These are phyloP conservation scores for Myotis vivesi DNA, from an alignment of 2,797 vertebrate species.

Conservation along the genomic window DNA sequence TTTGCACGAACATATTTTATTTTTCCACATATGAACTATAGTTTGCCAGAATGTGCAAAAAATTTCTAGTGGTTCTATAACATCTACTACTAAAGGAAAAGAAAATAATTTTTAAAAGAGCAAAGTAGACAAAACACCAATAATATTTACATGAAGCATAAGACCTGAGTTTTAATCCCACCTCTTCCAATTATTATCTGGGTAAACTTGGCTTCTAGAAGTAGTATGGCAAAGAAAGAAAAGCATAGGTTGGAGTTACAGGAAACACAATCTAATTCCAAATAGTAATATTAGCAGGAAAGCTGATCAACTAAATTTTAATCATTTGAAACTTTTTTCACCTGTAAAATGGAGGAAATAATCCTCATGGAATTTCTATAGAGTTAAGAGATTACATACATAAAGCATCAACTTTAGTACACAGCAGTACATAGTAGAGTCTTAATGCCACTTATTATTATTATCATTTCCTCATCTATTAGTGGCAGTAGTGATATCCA, in stretches of 20 bases:
- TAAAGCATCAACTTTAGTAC: background rate
- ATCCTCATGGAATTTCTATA: background rate
- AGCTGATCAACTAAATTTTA: background rate
- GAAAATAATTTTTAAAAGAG: background rate
- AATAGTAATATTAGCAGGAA: background rate
- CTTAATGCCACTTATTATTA: background rate
- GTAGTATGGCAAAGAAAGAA: background rate
- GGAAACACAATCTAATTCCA: constrained; percentile 19
- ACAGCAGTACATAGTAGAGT: background rate
- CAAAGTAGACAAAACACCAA: background rate
- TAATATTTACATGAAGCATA: background rate
- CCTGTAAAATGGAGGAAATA: background rate
- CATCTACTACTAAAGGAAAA: background rate
- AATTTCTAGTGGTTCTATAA: background rate
- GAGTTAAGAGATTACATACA: background rate
- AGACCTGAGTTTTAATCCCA: background rate
- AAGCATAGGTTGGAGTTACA: background rate
- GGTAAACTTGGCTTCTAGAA: background rate
- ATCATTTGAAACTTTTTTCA: background rate
- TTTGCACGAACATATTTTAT: background rate
- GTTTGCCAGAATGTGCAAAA: background rate
- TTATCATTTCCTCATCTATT: background rate
- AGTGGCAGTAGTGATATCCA: background rate
- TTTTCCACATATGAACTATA: constrained; percentile 2
- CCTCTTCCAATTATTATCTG: background rate